phyloP scores from a whole-genome alignment of 2,888 invertebrate genomes.

The Watsonalla binaria region DNA sequence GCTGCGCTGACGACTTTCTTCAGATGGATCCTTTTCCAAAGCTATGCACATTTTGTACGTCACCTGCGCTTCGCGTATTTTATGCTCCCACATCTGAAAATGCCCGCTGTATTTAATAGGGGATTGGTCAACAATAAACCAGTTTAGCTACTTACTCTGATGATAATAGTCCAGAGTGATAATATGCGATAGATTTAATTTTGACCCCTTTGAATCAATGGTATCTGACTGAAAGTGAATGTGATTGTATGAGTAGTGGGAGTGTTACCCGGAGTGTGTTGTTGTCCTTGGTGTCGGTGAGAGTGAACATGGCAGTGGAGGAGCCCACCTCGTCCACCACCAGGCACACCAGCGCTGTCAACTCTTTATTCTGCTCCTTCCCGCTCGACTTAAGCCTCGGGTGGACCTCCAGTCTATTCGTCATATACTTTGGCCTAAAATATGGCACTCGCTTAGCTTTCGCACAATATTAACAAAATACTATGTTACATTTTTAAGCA shows the following conservation, averaged over 20 bases:
- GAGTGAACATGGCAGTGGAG: slow-evolving; percentile 39
- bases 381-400: slow-evolving; percentile 26
- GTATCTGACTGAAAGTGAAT: neutral
- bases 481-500: neutral
- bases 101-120: neutral
- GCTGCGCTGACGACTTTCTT: slow-evolving; percentile 12
- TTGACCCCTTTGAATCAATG: too few species aligned
- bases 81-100: slow-evolving; percentile 83
- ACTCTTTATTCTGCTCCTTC: slow-evolving; percentile 23
- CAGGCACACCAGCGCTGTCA: slow-evolving; percentile 35
- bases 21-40: slow-evolving; percentile 41
- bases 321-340: slow-evolving; percentile 54
- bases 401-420: slow-evolving; percentile 39
- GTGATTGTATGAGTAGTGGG: neutral
- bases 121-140: neutral
- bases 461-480: neutral
- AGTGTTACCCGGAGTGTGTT: slow-evolving; percentile 40
- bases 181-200: too few species aligned
- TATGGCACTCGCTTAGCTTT: slow-evolving; percentile 3
- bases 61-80: slow-evolving; percentile 85
- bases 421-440: slow-evolving; percentile 60
- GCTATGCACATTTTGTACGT: slow-evolving; percentile 69
- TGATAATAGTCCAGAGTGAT: too few species aligned
- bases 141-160: neutral
- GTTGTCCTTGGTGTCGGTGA: slow-evolving; percentile 51